Conservation (phyloP, 92 coral and sea anemone species). For the Paramuricea clavata region DNA sequence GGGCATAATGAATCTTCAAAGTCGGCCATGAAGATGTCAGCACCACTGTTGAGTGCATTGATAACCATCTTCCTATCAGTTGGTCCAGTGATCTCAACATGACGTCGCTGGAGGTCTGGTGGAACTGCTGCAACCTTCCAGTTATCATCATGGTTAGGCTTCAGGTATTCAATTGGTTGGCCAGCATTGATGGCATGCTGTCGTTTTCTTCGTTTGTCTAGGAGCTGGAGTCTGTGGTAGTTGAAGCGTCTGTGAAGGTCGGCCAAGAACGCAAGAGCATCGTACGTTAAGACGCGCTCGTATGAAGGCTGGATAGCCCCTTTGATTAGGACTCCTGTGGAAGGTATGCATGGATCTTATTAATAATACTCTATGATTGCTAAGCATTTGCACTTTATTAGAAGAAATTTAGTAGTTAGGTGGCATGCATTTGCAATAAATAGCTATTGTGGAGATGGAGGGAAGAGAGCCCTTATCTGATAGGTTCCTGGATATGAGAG, state of each 20-base stretch:
- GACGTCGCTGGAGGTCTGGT: constrained; percentile 93
- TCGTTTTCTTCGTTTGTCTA: constrained; percentile 82
- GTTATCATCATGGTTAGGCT: constrained; percentile 79
- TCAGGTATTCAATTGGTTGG: constrained; percentile 76
- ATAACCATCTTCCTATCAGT: constrained; percentile 97
- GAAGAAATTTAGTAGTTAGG: too few species aligned
- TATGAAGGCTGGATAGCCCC: constrained; percentile 85
- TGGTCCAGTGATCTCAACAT: constrained; percentile 99
- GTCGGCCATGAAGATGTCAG: constrained; percentile 98
- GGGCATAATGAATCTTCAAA: constrained; percentile 97
- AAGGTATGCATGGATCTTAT: too few species aligned
- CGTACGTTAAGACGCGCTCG: constrained; percentile 75
- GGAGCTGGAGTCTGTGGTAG: constrained; percentile 87
- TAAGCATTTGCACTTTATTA: too few species aligned
- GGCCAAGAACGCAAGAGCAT: constrained; percentile 92
- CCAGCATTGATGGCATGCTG: constrained; percentile 85
- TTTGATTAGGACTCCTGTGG: constrained; percentile 88
- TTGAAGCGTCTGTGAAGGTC: constrained; percentile 96
- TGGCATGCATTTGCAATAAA: too few species aligned
- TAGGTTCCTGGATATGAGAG: too few species aligned
- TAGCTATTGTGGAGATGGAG: too few species aligned
- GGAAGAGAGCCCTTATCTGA: too few species aligned
- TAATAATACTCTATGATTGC: too few species aligned
- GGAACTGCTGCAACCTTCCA: constrained; percentile 99
- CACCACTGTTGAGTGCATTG: constrained; percentile 98